Base-by-base conservation (phyloP, 2,888 invertebrate species). In the Cenopis cana region DNA sequence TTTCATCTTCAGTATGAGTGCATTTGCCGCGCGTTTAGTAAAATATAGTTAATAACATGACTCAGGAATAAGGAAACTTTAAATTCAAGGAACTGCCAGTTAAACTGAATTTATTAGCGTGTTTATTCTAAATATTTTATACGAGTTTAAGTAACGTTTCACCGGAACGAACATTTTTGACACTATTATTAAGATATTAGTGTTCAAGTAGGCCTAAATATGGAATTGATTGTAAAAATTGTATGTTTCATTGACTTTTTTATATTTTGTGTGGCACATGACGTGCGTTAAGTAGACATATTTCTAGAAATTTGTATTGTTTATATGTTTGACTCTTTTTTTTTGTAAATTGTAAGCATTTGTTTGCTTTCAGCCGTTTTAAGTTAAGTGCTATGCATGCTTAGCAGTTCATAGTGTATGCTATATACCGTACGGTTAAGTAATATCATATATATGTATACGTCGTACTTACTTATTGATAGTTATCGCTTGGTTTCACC, bases 301-400 rank as follows among this genome's bases (percentile, higher is more conserved):
- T 77, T 79, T 80, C 78, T 81, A 79, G 81, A 79, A 78, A 73
- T 77, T 78, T 74, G 77, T 77, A 73, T 80, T 77, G 74, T 69
- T 75, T 76, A 69, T 75, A 74, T 74, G 33, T 82, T 85, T 83
- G 83, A 82, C 76, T 76, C 77, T 84, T 86, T 88, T 84, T 76
- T 83, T 89, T 89, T 93, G 93, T 93, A 91, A 93, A 93, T 93
- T 93, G 93, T 93, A 93, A 93, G 93, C 93, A 93, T 93, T 93
- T 93, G 93, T 91, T 90, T 91, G 93, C 93, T 93, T 93, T 78
- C 85, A 88, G 91, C 89, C 90, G 83, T 79, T 83, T 83, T 82
- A 81, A 81, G 77, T 81, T 88, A 86, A 88, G 87, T 81, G 90
- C 91, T 92, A 90, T 92, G 93, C 93, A 93, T 93, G 93, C 93